Base-by-base conservation (phyloP, 2,797 vertebrate genomes). In the Antennarius maculatus region DNA sequence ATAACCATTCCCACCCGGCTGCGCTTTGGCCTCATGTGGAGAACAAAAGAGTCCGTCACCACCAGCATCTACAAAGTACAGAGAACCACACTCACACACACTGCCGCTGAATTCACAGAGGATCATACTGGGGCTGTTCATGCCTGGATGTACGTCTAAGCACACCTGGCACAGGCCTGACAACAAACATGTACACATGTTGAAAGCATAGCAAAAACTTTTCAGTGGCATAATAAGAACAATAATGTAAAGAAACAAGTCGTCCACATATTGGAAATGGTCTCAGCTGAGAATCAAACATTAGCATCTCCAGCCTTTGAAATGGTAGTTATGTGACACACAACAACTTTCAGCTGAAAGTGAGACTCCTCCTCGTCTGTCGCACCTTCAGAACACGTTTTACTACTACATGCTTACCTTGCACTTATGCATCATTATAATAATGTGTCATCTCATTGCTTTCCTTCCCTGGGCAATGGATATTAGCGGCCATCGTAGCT, bases 21-120 rank as follows among this genome's bases (percentile, higher is more conserved):
- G 65, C 90, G 80, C 71, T 88, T 72, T 12, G 80, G 88, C 83
- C 86, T 89, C 92, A 92, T 62, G 87, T 79, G 72, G 88, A 92
- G 88, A 91, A 93, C 81, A 93, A 92, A 93, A 75, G 79, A 88
- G 63, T 88, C 86, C 71, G 86, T 90, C 70, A 84, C 74, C 80
- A 85, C 64, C 80, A 91, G 70, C 80, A 84, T 83, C 86, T 88
- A 72, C 73, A 82, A 81, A 65, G 46, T 56, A 41, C 49, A 57
- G 17, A 57, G 64, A 66, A 42, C 31, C 48, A 57, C 41, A 60
- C 41, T 54, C 31, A 61, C 66, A 46, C 47, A 37, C 27, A 51
- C 66, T 45, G 49, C 34, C 49, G 50, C 7, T 23, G 56, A 50
- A 74, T 60, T 27, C 47, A 58, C 7, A 55, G 49, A 43, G 46